Evolutionary conservation across 2,888 invertebrate species (phyloP), one percentile per base, ranked within the genome.

Genomic region (Synergus gifuensis): DNA sequence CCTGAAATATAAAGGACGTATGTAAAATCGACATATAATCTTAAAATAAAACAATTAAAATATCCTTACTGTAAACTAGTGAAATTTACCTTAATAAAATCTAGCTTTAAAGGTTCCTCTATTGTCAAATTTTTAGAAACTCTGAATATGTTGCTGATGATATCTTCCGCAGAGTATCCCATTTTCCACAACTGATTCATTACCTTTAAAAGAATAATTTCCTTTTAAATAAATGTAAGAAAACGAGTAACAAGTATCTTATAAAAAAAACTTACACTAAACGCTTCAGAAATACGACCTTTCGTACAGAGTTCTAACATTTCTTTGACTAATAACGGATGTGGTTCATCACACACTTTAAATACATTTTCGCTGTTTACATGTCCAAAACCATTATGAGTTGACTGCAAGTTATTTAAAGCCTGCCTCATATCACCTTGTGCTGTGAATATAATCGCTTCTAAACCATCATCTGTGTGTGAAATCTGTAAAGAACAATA

Each of bases 361-460:
- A 99, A 99, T 28, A 99, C 99, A 93, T 98, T 98, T 85, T 97
- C 96, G 76, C 97, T 95, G 85, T 96, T 97, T n/a, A 99, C 96
- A 88, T 96, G 95, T 0, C 96, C 96, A 93, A 98, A 99, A 11
- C 98, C 98, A 91, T 98, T 98, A 76, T 96, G 96, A 0, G 98
- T 98, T 0, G 98, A 98, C 93, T 99, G 99, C 78, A 99, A 93
- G 94, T 99, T 99, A 93, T 99, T 99, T 67, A 99, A 93, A 0
- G 97, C 99, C 90, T 99, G 98, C 87, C 99, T 94, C 97, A 99
- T 97, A 92, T 99, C 99, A 0, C 99, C 99, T 93, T 99, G 99
- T 0, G 99, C 98, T 0, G 99, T 99, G 92, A 99, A 99, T 44
- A 99, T 96, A 83, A 99, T 96, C 0, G 99, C 99, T 92, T 98